Evolutionary conservation across 2,113 vertebrate species (phyloP), one percentile per base, ranked within the genome.

Genomic region (Centrocercus urophasianus): DNA sequence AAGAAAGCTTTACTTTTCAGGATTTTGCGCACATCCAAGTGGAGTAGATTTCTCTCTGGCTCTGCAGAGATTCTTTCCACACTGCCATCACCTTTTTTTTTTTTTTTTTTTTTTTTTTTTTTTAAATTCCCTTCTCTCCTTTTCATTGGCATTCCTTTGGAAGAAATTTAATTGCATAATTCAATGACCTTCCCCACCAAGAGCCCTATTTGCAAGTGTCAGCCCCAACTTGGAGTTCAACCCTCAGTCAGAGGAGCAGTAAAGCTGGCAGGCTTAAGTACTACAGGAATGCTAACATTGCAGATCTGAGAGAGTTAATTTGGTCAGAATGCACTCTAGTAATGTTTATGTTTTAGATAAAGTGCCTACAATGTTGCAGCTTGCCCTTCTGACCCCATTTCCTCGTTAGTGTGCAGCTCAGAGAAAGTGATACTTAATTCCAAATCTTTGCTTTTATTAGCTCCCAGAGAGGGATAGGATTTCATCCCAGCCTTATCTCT

Each of bases 271-370:
- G 96, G 89, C 96, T 97, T 97, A 97, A 98, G 90, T 91, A 94
- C 95, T 95, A 95, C 93, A 97, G 97, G 97, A 98, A 98, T 98
- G 97, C 96, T 98, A 97, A 98, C 95, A 97, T 97, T 93, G 82
- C 97, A 98, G 98, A 97, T 97, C 97, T 96, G 96, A 98, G 97
- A 97, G 97, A 97, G 98, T 98, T 98, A 98, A 98, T 99, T 98
- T 98, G 97, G 98, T 96, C 97, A 97, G 97, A 98, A 98, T 98
- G 98, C 96, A 97, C 97, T 98, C 97, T 95, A 97, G 98, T 97
- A 95, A 98, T 98, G 98, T 98, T 98, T 98, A 98, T 98, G 97
- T 98, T 98, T 98, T 97, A 98, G 98, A 98, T 98, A 98, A 98
- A 98, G 97, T 97, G 96, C 97, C 98, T 98, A 98, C 97, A 97